Conservation (phyloP, 2,888 invertebrate genomes). For the Drosophila nigritarsus region DNA sequence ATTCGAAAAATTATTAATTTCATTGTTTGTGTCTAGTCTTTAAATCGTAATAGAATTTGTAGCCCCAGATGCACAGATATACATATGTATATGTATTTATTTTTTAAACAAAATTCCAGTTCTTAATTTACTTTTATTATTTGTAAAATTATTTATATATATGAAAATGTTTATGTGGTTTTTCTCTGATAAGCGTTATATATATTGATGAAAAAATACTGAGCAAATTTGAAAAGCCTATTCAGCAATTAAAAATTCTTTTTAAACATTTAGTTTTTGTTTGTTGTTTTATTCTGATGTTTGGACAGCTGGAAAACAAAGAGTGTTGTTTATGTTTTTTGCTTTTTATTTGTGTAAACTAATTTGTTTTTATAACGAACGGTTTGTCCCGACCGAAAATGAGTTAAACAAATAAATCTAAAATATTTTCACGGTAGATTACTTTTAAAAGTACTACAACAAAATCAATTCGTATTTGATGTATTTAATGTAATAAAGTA, state of each 20-base stretch:
- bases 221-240: background rate
- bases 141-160: no score
- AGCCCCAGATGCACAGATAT: background rate
- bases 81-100: background rate
- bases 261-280: background rate
- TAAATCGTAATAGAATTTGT: background rate
- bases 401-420: background rate
- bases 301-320: background rate
- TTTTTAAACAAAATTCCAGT: background rate
- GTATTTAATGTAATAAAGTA: background rate
- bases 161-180: background rate
- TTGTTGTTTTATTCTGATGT: background rate
- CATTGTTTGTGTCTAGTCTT: conserved; percentile 46
- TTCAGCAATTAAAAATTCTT: background rate
- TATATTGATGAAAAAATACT: background rate
- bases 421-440: background rate
- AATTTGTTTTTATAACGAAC: background rate
- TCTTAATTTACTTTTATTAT: background rate
- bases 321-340: background rate
- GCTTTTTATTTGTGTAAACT: background rate
- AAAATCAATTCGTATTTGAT: background rate
- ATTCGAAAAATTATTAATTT: conserved; percentile 66
- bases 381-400: background rate
- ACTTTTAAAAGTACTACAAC: background rate
- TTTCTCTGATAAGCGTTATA: background rate